Conservation (phyloP, 1,140 invertebrate genomes). For the Cryptotermes secundus region DNA sequence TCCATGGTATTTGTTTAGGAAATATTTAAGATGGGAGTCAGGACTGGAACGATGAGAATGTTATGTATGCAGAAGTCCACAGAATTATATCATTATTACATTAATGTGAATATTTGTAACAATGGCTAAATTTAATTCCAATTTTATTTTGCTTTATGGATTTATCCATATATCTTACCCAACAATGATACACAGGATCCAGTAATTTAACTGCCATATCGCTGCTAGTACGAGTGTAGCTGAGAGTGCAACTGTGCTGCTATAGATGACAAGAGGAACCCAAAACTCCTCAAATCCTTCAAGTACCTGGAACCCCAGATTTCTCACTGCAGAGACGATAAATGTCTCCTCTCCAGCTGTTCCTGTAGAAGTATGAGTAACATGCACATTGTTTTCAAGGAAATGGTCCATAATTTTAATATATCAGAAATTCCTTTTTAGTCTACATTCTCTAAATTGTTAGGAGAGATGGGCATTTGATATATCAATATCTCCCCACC, state of each 20-base stretch:
- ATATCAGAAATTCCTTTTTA: neutral
- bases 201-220: neutral
- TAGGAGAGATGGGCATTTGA: too few species aligned
- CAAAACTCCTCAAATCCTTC: slow-evolving; percentile 42
- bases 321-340: slow-evolving; percentile 31
- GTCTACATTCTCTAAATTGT: neutral
- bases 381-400: neutral
- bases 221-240: neutral
- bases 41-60: too few species aligned
- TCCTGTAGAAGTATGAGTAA: slow-evolving; percentile 25
- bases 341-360: slow-evolving; percentile 32
- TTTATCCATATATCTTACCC: neutral
- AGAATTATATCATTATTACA: too few species aligned
- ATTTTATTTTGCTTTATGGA: too few species aligned
- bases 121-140: too few species aligned
- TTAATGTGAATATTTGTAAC: too few species aligned
- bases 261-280: slow-evolving; percentile 38
- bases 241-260: slow-evolving; percentile 27
- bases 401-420: neutral
- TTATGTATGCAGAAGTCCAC: too few species aligned
- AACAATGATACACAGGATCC: neutral
- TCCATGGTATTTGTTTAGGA: too few species aligned
- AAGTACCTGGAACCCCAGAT: slow-evolving; percentile 39
- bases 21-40: too few species aligned
- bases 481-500: too few species aligned